Percentiles rank a stretch among this genome's conserved stretches.
Conservation (phyloP, 2,888 invertebrate genomes). For the Chymomyza fuscimana region DNA sequence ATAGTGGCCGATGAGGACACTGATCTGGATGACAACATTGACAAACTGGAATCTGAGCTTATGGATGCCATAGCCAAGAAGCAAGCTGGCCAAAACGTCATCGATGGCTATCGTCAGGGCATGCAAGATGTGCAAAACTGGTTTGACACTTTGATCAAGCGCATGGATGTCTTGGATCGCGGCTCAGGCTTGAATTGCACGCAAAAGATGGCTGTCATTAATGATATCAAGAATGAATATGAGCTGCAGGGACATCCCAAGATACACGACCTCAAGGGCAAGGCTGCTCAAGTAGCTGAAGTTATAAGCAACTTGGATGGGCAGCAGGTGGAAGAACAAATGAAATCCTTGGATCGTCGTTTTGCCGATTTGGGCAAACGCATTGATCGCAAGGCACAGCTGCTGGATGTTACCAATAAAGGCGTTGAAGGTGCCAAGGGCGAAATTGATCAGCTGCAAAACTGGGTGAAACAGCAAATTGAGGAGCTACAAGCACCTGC, state of each 20-base stretch:
- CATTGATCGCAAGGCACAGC: constrained; percentile 90
- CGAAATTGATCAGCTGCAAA: constrained; percentile 89
- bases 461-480: constrained; percentile 89
- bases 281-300: constrained; percentile 87
- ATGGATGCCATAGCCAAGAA: constrained; percentile 87
- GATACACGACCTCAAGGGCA: constrained; percentile 85
- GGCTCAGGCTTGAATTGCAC: constrained; percentile 90
- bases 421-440: constrained; percentile 89
- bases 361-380: constrained; percentile 92
- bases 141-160: constrained; percentile 89
- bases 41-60: constrained; percentile 86
- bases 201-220: constrained; percentile 88
- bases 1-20: constrained; percentile 82
- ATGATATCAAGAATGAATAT: constrained; percentile 87
- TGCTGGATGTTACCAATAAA: constrained; percentile 90
- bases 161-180: constrained; percentile 90
- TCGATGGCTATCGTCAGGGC: constrained; percentile 88
- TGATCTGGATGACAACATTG: constrained; percentile 86
- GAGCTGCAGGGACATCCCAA: constrained; percentile 86
- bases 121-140: constrained; percentile 89
- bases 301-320: constrained; percentile 93
- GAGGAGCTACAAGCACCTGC: constrained; percentile 84
- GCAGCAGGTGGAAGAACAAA: constrained; percentile 94
- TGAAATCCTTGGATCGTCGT: constrained; percentile 90
- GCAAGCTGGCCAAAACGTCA: constrained; percentile 86